Percentiles rank a stretch among this genome's conserved stretches.
Conservation (phyloP, 1,140 invertebrate species). For the Microplitis mediator region DNA sequence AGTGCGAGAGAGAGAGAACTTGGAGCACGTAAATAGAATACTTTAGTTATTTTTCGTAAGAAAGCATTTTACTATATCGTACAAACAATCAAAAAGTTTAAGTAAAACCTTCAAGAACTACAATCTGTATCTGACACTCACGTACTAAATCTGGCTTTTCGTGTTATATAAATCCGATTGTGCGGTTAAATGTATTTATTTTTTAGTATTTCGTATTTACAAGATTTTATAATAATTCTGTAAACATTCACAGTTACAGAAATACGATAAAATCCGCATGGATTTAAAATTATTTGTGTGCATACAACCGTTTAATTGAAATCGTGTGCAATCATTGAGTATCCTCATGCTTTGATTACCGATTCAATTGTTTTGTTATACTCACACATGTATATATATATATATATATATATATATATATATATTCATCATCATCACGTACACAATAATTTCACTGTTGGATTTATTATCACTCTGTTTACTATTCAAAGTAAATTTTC, state of each 20-base stretch:
- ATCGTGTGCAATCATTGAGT: slow-evolving; percentile 4
- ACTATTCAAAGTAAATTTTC: too few species aligned
- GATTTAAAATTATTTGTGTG: not conserved
- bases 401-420: too few species aligned
- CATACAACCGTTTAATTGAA: not conserved
- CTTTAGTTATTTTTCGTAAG: not conserved
- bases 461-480: too few species aligned
- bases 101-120: not conserved
- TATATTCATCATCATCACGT: too few species aligned
- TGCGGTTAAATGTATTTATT: too few species aligned
- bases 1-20: too few species aligned
- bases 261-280: not conserved
- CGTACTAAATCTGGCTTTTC: not conserved
- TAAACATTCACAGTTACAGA: not conserved
- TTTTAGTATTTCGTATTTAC: too few species aligned
- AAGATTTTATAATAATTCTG: too few species aligned
- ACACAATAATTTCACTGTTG: too few species aligned
- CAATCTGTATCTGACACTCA: not conserved
- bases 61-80: not conserved
- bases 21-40: too few species aligned
- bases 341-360: slow-evolving; percentile 9
- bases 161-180: not conserved
- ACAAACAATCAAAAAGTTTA: slow-evolving; percentile 6
- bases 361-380: slow-evolving; percentile 12
- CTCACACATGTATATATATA: not conserved